Conservation (phyloP, 2,888 invertebrate species). For the Drosophila bunnanda region DNA sequence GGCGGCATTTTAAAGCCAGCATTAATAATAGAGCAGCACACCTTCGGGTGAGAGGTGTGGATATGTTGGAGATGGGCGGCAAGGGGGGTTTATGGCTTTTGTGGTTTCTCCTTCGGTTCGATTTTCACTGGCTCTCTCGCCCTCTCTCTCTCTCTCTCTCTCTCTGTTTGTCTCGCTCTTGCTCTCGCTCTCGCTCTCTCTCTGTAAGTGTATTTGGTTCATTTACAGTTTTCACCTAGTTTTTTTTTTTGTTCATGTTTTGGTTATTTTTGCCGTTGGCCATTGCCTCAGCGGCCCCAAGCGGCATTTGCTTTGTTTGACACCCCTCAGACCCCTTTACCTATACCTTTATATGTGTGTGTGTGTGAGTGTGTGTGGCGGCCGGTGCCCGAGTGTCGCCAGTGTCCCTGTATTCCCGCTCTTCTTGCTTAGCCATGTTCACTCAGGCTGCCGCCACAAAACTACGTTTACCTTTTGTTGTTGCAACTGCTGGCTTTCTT, state of each 20-base stretch:
- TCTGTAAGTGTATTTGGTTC: slow-evolving; percentile 41
- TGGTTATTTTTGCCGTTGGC: slow-evolving; percentile 36
- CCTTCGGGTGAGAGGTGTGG: background rate
- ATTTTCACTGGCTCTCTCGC: slow-evolving; percentile 56
- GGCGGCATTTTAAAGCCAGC: slow-evolving; percentile 55
- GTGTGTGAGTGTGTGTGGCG: slow-evolving; percentile 1
- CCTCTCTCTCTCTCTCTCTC: no score
- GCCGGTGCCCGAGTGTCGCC: slow-evolving; percentile 63
- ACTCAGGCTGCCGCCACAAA: slow-evolving; percentile 37
- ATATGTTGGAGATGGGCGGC: background rate
- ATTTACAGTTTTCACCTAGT: slow-evolving; percentile 76
- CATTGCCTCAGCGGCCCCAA: slow-evolving; percentile 51
- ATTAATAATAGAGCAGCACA: slow-evolving; percentile 60
- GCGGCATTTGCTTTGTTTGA: slow-evolving; percentile 50
- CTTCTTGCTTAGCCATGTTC: slow-evolving; percentile 69
- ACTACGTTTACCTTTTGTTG: slow-evolving; percentile 48
- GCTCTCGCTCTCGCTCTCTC: background rate
- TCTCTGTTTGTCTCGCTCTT: no score
- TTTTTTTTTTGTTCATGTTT: slow-evolving; percentile 43
- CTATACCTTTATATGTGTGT: background rate
- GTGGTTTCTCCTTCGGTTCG: slow-evolving; percentile 55
- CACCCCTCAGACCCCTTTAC: background rate
- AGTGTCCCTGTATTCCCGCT: slow-evolving; percentile 16
- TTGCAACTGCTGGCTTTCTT: slow-evolving; percentile 5
- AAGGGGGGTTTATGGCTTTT: slow-evolving; percentile 25